phyloP scores from a whole-genome alignment of 2,797 vertebrate genomes.

The Myioborus miniatus region DNA sequence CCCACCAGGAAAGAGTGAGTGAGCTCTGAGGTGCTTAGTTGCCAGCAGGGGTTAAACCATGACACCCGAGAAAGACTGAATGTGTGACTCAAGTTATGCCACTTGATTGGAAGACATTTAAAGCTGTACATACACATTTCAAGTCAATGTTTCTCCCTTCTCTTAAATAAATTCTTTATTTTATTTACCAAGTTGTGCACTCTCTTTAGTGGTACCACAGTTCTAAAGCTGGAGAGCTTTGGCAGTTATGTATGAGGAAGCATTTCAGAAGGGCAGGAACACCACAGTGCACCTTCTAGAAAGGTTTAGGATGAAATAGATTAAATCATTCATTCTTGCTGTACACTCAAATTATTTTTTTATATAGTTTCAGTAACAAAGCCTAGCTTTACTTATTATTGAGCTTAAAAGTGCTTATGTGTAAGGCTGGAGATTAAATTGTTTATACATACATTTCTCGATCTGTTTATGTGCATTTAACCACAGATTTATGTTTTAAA shows the following conservation, averaged over 20 bases:
- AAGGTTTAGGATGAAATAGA: not conserved
- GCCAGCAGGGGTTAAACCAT: not conserved
- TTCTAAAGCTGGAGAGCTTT: not conserved
- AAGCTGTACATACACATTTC: not conserved
- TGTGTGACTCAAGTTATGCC: fast-evolving
- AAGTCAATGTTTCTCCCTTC: not conserved
- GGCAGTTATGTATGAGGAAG: not conserved
- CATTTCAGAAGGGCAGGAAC: not conserved
- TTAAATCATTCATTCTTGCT: not conserved
- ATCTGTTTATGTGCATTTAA: not conserved
- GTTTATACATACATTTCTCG: not conserved
- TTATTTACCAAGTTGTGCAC: not conserved
- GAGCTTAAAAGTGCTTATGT: not conserved
- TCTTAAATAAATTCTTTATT: not conserved
- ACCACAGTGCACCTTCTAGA: not conserved
- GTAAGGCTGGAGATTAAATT: not conserved
- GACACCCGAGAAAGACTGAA: not conserved
- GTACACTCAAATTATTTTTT: not conserved
- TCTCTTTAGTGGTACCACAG: not conserved
- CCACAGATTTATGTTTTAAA: not conserved
- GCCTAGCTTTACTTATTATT: not conserved
- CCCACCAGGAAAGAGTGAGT: not conserved
- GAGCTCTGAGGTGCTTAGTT: not conserved
- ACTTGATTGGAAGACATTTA: not conserved
- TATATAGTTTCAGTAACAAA: not conserved